Evolutionary conservation across 2,888 invertebrate species (phyloP).

Genomic region (Schrankia costaestrigalis): DNA sequence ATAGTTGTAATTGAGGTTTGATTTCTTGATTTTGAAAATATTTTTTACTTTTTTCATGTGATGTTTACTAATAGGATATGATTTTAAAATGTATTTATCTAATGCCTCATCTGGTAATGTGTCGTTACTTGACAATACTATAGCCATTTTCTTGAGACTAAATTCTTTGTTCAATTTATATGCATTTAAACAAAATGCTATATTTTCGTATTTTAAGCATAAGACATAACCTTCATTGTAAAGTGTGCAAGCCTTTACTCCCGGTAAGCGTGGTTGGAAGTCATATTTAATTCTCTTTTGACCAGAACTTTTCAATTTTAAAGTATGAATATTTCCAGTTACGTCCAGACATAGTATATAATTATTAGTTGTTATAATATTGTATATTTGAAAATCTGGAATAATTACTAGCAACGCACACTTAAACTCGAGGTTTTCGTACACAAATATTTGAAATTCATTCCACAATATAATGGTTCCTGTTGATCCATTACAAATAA

Average conservation of each 20-base stretch:
- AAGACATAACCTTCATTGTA: slow-evolving; percentile 35
- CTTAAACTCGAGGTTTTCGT: slow-evolving; percentile 47
- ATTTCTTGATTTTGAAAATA: slow-evolving; percentile 25
- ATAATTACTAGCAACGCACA: slow-evolving; percentile 34
- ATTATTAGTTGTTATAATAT: slow-evolving; percentile 44
- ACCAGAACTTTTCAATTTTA: slow-evolving; percentile 60
- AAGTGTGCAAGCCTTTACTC: slow-evolving; percentile 25
- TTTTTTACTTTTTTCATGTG: slow-evolving; percentile 26
- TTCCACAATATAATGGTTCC: slow-evolving; percentile 56
- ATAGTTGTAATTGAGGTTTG: slow-evolving; percentile 14
- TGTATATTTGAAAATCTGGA: slow-evolving; percentile 50
- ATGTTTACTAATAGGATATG: slow-evolving; percentile 20
- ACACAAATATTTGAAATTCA: slow-evolving; percentile 64
- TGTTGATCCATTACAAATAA: slow-evolving; percentile 42
- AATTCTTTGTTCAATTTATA: slow-evolving; percentile 49
- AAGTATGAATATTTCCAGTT: slow-evolving; percentile 46
- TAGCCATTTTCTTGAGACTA: slow-evolving; percentile 32
- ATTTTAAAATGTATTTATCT: slow-evolving; percentile 35
- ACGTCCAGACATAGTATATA: slow-evolving; percentile 55
- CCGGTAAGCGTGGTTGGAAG: slow-evolving; percentile 43
- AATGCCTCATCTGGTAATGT: slow-evolving; percentile 24
- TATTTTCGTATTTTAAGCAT: slow-evolving; percentile 44
- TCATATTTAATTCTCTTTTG: slow-evolving; percentile 44
- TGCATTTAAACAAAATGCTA: slow-evolving; percentile 38
- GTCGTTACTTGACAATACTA: slow-evolving; percentile 21